Percentiles rank a stretch among this genome's conserved stretches.
Conservation (phyloP, 2,888 invertebrate genomes). For the Cantharis flavilabris region DNA sequence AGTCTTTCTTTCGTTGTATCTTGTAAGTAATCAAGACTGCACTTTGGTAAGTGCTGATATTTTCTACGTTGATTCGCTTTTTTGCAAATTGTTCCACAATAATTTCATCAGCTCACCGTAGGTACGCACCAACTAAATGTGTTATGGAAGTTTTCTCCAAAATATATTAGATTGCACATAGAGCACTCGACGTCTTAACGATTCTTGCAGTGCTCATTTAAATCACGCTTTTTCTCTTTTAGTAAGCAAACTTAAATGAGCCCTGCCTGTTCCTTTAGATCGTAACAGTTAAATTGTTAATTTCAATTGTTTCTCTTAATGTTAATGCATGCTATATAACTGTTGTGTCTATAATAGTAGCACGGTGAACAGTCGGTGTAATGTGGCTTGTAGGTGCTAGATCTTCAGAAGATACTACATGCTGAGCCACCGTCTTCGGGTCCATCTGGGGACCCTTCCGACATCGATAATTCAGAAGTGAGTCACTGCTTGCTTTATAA, state of each 20-base stretch:
- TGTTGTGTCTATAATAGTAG: constrained; percentile 31
- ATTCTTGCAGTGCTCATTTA: not conserved
- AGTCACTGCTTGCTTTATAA: constrained; percentile 42
- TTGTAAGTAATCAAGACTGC: constrained; percentile 47
- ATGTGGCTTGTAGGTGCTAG: constrained; percentile 71
- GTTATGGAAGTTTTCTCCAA: not conserved
- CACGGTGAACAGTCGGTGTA: constrained; percentile 45
- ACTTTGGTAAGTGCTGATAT: constrained; percentile 43
- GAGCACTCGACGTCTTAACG: not conserved
- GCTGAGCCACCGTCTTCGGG: constrained; percentile 69
- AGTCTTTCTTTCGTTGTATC: constrained; percentile 12
- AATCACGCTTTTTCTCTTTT: not conserved
- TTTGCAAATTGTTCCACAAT: constrained; percentile 4
- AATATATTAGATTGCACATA: not conserved
- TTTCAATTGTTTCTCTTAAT: not conserved
- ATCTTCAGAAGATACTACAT: constrained; percentile 79
- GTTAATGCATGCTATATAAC: constrained; percentile 24
- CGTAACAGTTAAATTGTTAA: not conserved
- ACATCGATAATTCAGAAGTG: constrained; percentile 55
- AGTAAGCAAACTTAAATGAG: not conserved
- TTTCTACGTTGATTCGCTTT: constrained; percentile 18
- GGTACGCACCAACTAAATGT: not conserved
- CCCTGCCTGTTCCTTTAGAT: not conserved
- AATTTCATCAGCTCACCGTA: not conserved
- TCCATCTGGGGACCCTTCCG: constrained; percentile 59